phyloP scores from a whole-genome alignment of 2,797 vertebrate species.

The Acipenser oxyrinchus region DNA sequence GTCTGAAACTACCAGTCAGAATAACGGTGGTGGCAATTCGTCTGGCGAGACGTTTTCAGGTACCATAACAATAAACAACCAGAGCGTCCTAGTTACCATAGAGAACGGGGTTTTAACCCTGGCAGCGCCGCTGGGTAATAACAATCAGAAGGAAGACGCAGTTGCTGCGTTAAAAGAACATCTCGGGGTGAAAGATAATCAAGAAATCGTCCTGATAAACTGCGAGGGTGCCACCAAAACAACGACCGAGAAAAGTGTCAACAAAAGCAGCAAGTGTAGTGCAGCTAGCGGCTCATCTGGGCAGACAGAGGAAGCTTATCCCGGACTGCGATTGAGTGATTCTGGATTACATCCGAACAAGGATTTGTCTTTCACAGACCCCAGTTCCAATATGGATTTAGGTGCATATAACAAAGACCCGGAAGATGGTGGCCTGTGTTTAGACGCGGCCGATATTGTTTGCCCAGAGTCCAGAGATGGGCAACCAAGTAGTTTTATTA shows the following conservation, averaged over 20 bases:
- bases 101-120: constrained; percentile 79
- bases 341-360: constrained; percentile 52
- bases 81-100: constrained; percentile 77
- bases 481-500: constrained; percentile 13
- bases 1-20: constrained; percentile 24
- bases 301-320: constrained; percentile 44
- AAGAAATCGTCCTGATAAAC: constrained; percentile 65
- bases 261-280: constrained; percentile 33
- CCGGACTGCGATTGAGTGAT: constrained; percentile 41
- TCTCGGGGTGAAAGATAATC: constrained; percentile 60
- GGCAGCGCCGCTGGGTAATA: constrained; percentile 53
- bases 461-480: constrained; percentile 30
- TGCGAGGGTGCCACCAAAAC: constrained; percentile 59
- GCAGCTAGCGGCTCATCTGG: constrained; percentile 6
- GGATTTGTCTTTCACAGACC: constrained; percentile 49
- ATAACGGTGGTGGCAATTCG: constrained; percentile 23
- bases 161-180: constrained; percentile 62
- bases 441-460: constrained; percentile 38
- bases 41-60: constrained; percentile 62
- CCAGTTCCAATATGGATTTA: constrained; percentile 39
- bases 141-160: constrained; percentile 53
- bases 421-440: constrained; percentile 38
- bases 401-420: constrained; percentile 40
- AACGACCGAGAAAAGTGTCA: constrained; percentile 54
- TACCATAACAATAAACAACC: constrained; percentile 75